Percentiles rank a stretch among this genome's conserved stretches.
These are phyloP conservation scores for Coregonus sp. DNA, from an alignment of 2,797 vertebrate genomes.

Conservation along the genomic window DNA sequence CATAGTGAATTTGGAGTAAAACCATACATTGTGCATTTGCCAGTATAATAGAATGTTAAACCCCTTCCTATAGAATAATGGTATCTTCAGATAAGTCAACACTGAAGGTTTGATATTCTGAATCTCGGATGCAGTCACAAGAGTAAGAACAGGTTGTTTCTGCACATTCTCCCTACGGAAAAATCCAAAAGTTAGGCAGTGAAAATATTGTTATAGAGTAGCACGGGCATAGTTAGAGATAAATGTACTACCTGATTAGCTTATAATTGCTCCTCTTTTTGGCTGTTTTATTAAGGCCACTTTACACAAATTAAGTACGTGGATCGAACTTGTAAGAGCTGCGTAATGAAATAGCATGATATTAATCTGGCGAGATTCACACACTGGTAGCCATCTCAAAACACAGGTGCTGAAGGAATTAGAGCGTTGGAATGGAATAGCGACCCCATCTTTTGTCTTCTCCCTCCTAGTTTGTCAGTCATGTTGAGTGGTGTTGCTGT, in stretches of 20 bases:
- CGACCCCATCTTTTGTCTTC: constrained; percentile 13
- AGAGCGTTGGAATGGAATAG: background rate
- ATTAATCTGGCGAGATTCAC: background rate
- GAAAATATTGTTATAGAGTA: constrained; percentile 6
- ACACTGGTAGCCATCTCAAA: background rate
- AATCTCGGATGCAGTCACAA: background rate
- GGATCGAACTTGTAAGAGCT: background rate
- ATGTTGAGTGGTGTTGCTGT: background rate
- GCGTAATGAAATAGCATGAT: background rate
- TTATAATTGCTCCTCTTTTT: background rate
- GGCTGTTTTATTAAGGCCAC: background rate
- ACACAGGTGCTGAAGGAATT: background rate
- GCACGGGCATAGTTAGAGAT: background rate
- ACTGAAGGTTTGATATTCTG: background rate
- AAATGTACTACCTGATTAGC: background rate
- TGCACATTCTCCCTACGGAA: background rate
- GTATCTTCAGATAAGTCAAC: background rate
- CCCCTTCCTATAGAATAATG: background rate
- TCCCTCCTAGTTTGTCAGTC: background rate
- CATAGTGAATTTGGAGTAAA: background rate
- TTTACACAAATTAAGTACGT: background rate
- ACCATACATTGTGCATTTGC: background rate
- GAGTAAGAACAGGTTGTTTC: background rate
- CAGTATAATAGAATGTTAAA: background rate
- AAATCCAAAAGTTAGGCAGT: background rate